Evolutionary conservation across 1,140 invertebrate species (phyloP).

Genomic region (Neotoxoptera formosana): DNA sequence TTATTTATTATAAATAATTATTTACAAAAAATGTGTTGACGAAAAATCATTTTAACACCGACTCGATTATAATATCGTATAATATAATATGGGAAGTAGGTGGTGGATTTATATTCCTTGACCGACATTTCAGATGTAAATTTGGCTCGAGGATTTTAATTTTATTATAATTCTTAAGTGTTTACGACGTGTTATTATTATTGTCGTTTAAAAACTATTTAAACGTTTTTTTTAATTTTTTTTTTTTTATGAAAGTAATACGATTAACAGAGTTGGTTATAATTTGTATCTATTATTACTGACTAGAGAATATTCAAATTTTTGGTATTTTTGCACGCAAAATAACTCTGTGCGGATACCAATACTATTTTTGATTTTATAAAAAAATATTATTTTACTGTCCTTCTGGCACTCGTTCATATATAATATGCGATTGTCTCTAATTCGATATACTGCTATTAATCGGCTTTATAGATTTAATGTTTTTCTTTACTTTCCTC

Average conservation of each 20-base stretch:
- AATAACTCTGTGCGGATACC: not conserved
- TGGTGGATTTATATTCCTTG: not conserved
- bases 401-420: not conserved
- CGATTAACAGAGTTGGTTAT: not conserved
- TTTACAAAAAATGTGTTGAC: not conserved
- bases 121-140: not conserved
- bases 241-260: constrained; percentile 7
- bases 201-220: too few species aligned
- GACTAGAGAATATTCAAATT: not conserved
- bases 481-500: not conserved
- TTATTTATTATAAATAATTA: not conserved
- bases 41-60: not conserved
- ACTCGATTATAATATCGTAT: not conserved
- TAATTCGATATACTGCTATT: not conserved
- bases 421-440: not conserved
- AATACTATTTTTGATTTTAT: constrained; percentile 5
- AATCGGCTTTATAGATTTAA: not conserved
- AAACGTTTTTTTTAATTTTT: too few species aligned
- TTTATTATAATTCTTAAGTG: not conserved
- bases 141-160: not conserved
- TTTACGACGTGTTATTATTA: not conserved
- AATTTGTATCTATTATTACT: not conserved
- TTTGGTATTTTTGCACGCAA: not conserved
- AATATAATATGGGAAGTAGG: not conserved
- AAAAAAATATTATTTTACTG: not conserved